Evolutionary conservation across 2,888 invertebrate genomes (phyloP).

Genomic region (Rapana venosa): DNA sequence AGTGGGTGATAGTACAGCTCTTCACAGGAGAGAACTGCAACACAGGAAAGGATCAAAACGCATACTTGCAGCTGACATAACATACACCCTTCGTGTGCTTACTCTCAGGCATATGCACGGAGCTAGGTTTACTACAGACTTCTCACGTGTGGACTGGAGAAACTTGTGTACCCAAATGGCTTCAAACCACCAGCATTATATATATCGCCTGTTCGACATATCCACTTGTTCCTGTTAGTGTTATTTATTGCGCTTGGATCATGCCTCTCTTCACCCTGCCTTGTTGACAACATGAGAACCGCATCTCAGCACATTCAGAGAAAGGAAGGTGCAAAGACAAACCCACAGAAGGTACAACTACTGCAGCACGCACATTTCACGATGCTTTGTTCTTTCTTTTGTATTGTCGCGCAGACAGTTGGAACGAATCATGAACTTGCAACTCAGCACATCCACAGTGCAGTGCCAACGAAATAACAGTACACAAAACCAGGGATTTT

Average conservation of each 20-base stretch:
- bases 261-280: background rate
- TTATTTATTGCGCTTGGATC: background rate
- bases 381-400: background rate
- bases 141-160: background rate
- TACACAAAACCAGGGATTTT: background rate
- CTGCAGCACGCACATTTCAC: background rate
- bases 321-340: conserved; percentile 2
- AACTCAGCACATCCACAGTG: background rate
- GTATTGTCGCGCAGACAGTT: background rate
- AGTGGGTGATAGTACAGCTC: no score
- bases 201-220: conserved; percentile 1
- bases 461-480: background rate
- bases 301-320: background rate
- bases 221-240: background rate
- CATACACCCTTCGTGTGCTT: no score
- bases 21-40: no score
- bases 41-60: no score
- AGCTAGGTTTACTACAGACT: no score
- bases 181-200: conserved; percentile 13
- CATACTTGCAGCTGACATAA: no score
- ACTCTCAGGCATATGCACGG: no score
- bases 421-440: background rate
- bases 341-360: background rate
- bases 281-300: background rate
- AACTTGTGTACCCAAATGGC: background rate